A percentile compares a stretch with the other conserved stretches of the same genome.
Evolutionary conservation across 2,888 invertebrate genomes (phyloP).

Genomic region (Stenurella melanura): DNA sequence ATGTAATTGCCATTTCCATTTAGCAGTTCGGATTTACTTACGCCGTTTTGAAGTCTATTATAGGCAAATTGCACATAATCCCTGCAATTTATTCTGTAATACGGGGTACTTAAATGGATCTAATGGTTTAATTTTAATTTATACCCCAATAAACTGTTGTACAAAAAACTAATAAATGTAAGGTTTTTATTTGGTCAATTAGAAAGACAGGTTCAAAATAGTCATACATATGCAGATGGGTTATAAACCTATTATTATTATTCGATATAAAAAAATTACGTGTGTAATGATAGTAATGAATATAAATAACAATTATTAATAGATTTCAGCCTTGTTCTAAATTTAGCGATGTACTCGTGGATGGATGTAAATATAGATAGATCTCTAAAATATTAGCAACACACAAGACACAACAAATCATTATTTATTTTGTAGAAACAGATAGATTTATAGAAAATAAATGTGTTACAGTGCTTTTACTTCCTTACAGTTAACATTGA

Average conservation of each 20-base stretch:
- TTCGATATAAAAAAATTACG: not conserved
- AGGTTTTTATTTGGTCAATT: not conserved
- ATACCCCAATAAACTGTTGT: not conserved
- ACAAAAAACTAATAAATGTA: not conserved
- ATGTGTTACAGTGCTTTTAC: too few species aligned
- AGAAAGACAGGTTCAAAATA: not conserved
- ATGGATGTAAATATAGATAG: not conserved
- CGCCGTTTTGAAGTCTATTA: conserved; percentile 31
- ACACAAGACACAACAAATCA: too few species aligned
- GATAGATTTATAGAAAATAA: too few species aligned
- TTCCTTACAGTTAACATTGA: too few species aligned
- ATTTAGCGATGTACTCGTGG: not conserved
- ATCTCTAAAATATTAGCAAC: too few species aligned
- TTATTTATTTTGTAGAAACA: too few species aligned
- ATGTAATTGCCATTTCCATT: conserved; percentile 6
- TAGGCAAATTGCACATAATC: conserved; percentile 38
- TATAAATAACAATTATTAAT: not conserved
- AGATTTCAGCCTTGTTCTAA: not conserved
- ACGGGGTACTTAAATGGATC: not conserved
- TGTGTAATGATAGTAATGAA: not conserved
- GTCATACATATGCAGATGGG: too few species aligned
- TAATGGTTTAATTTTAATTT: conserved; percentile 19
- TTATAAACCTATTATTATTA: not conserved
- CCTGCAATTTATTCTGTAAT: conserved; percentile 31
- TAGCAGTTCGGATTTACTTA: conserved; percentile 28